phyloP scores from a whole-genome alignment of 1,140 invertebrate species.

The Ceratina calcarata region DNA sequence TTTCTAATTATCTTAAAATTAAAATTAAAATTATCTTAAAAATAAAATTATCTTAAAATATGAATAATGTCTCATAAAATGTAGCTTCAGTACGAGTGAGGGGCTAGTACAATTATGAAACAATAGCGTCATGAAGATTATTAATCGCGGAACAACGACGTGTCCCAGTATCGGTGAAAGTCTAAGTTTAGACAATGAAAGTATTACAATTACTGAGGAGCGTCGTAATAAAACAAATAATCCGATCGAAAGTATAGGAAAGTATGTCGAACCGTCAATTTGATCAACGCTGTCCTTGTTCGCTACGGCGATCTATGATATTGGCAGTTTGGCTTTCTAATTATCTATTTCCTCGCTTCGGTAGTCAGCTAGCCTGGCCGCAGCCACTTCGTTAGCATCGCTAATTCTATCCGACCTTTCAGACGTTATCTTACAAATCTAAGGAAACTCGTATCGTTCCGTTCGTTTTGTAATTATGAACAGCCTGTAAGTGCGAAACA shows the following conservation, averaged over 20 bases:
- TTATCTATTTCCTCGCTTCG: not conserved
- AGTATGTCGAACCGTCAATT: constrained; percentile 17
- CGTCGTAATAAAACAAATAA: constrained; percentile 1
- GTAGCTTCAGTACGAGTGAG: no score
- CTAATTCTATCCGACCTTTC: not conserved
- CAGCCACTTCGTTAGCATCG: not conserved
- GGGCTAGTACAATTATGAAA: not conserved
- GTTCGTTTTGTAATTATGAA: no score
- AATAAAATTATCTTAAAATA: no score
- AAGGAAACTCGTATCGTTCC: no score
- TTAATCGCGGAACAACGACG: not conserved
- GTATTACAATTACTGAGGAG: not conserved
- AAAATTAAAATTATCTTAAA: no score
- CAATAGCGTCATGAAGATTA: not conserved
- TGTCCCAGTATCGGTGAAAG: constrained; percentile 6
- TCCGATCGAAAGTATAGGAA: not conserved
- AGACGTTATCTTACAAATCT: not conserved
- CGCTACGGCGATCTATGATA: not conserved
- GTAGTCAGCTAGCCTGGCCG: not conserved
- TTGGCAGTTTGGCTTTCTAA: not conserved
- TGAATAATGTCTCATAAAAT: not conserved
- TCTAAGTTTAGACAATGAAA: constrained; percentile 19
- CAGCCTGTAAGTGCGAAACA: no score
- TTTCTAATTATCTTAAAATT: no score
- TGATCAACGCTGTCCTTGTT: not conserved